Conservation (phyloP, 2,888 invertebrate genomes). For the Cordylochernes scorpioides region DNA sequence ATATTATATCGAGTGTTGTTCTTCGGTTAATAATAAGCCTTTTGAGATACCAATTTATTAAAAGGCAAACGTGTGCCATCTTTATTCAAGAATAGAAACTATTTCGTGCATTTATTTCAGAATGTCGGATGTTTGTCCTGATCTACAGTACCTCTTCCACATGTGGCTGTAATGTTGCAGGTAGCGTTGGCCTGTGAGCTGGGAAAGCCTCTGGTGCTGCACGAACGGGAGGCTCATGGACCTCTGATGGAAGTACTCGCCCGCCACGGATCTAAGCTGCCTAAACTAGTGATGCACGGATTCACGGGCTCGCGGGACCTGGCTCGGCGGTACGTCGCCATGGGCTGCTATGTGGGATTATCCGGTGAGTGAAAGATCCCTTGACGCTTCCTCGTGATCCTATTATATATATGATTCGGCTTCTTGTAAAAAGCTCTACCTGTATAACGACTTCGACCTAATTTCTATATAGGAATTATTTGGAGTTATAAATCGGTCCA, state of each 20-base stretch:
- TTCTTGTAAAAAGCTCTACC: too few relatives aligned
- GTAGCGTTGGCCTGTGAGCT: constrained; percentile 58
- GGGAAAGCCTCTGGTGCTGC: constrained; percentile 60
- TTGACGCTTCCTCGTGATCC: background rate
- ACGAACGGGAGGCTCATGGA: constrained; percentile 68
- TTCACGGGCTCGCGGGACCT: constrained; percentile 68
- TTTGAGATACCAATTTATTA: background rate
- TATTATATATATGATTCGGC: too few relatives aligned
- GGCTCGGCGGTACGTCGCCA: constrained; percentile 49
- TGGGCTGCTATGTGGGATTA: constrained; percentile 58
- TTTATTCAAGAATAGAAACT: too few relatives aligned
- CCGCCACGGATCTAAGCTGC: constrained; percentile 31
- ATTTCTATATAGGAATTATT: too few relatives aligned
- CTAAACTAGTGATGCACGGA: constrained; percentile 65
- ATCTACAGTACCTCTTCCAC: too few relatives aligned
- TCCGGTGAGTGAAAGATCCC: constrained; percentile 29
- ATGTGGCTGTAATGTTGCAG: constrained; percentile 30
- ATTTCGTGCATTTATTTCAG: constrained; percentile 1
- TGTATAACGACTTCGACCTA: too few relatives aligned
- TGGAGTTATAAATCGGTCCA: too few relatives aligned
- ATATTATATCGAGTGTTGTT: background rate
- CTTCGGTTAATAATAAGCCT: background rate
- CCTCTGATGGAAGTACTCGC: constrained; percentile 48
- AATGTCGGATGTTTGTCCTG: too few relatives aligned
- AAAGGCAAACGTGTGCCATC: too few relatives aligned